These are phyloP conservation scores for Thaleichthys pacificus DNA, from an alignment of 2,797 vertebrate species.

Conservation along the genomic window DNA sequence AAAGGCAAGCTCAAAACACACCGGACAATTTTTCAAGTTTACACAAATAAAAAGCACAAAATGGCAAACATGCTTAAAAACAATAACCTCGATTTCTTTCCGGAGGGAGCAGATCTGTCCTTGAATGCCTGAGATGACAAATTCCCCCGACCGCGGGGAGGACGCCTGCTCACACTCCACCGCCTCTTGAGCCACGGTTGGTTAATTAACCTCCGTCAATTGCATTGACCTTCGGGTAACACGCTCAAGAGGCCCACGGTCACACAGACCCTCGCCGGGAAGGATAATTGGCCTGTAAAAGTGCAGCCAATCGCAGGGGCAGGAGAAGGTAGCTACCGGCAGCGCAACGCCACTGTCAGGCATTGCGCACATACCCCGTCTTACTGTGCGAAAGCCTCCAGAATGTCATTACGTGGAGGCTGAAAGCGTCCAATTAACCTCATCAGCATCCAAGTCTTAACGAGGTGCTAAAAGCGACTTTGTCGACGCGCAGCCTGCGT, in stretches of 20 bases:
- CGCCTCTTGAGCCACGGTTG: constrained; percentile 39
- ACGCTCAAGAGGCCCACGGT: constrained; percentile 37
- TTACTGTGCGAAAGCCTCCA: constrained; percentile 17
- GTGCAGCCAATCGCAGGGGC: constrained; percentile 41
- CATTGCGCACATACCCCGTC: constrained; percentile 26
- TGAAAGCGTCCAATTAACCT: constrained; percentile 66
- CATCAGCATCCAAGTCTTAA: constrained; percentile 56
- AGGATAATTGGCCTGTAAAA: constrained; percentile 53
- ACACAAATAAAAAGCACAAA: background rate
- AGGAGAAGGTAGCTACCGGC: constrained; percentile 15
- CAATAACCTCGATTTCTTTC: background rate
- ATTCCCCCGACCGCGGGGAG: constrained; percentile 32
- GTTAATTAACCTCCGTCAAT: constrained; percentile 60
- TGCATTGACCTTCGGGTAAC: constrained; percentile 54
- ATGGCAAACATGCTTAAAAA: constrained; percentile 1
- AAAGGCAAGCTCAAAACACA: no score
- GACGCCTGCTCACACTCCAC: constrained; percentile 37
- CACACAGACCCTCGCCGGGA: constrained; percentile 44
- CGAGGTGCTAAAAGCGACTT: constrained; percentile 49
- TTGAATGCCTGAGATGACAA: constrained; percentile 33
- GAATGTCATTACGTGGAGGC: constrained; percentile 49
- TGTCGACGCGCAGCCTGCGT: constrained; percentile 27
- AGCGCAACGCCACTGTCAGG: constrained; percentile 10
- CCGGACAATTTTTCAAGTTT: no score
- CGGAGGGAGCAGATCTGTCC: constrained; percentile 23